Conservation (phyloP, 2,888 invertebrate genomes). For the Geophilus truncorum region DNA sequence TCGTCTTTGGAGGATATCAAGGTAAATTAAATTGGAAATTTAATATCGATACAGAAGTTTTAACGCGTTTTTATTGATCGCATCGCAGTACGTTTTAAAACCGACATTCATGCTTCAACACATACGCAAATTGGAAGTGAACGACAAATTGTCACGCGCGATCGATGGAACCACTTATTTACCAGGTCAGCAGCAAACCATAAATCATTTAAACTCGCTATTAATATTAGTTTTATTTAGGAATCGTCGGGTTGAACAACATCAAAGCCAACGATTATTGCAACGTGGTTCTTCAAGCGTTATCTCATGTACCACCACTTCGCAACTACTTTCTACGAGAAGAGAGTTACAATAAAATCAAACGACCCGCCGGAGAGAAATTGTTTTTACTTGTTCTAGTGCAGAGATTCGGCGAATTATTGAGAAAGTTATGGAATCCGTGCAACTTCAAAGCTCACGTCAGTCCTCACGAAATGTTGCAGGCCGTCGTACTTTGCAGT, state of each 20-base stretch:
- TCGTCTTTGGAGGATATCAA: constrained; percentile 97
- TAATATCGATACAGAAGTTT: no score
- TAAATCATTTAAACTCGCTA: no score
- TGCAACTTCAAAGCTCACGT: constrained; percentile 99
- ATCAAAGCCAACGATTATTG: constrained; percentile 99
- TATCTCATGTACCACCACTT: constrained; percentile 90
- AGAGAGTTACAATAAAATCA: constrained; percentile 80
- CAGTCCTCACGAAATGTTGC: constrained; percentile 99
- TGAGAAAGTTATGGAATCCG: constrained; percentile 98
- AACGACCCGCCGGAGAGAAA: constrained; percentile 92
- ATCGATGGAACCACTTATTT: constrained; percentile 95
- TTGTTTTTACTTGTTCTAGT: constrained; percentile 85
- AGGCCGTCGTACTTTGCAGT: constrained; percentile 95
- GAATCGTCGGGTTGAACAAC: constrained; percentile 97
- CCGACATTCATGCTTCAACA: constrained; percentile 85
- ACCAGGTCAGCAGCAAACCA: no score
- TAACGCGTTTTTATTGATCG: not conserved
- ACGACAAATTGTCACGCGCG: constrained; percentile 82
- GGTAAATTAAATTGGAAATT: no score
- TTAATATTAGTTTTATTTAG: no score
- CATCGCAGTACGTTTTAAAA: constrained; percentile 89
- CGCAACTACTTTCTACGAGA: constrained; percentile 93
- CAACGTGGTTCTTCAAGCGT: constrained; percentile 92
- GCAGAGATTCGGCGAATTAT: constrained; percentile 87
- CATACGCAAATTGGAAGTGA: constrained; percentile 72